A percentile compares a stretch with the other conserved stretches of the same genome.
phyloP scores from a whole-genome alignment of 92 coral and sea anemone genomes.

The Blastomussa wellsi region DNA sequence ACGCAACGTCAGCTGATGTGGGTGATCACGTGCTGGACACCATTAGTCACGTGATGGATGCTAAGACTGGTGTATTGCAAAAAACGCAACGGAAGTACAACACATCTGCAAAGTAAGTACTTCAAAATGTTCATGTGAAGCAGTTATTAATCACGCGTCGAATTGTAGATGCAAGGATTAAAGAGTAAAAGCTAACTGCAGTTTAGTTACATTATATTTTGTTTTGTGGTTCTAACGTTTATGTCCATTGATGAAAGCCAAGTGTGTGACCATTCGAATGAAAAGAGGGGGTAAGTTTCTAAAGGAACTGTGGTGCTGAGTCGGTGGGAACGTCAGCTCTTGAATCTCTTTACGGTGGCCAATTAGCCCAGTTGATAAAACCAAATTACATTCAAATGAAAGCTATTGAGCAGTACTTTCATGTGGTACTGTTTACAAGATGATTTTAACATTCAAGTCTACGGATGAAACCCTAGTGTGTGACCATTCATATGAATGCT shows the following conservation, averaged over 20 bases:
- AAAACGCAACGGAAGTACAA: constrained; percentile 73
- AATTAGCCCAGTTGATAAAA: no score
- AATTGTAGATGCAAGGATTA: background rate
- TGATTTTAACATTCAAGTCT: background rate
- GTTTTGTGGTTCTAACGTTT: background rate
- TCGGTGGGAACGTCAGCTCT: no score
- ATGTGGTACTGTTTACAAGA: background rate
- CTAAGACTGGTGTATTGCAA: constrained; percentile 62
- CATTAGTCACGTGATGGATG: constrained; percentile 93
- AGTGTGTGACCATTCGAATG: background rate
- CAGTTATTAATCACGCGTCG: no score
- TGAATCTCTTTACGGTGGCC: no score
- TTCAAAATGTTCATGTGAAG: background rate
- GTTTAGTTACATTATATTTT: background rate
- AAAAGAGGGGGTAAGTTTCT: no score
- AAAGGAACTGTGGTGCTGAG: no score
- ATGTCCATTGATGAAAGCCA: no score
- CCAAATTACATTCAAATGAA: background rate
- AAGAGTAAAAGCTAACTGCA: background rate
- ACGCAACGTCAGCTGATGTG: constrained; percentile 71
- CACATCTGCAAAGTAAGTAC: constrained; percentile 80
- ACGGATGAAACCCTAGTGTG: background rate
- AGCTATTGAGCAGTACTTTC: background rate
- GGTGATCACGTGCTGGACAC: constrained; percentile 88
- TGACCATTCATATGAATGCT: background rate